Percentiles rank a stretch among this genome's conserved stretches.
These are phyloP conservation scores for Drosophila lacertosa DNA, from an alignment of 1,140 invertebrate genomes.

Conservation along the genomic window DNA sequence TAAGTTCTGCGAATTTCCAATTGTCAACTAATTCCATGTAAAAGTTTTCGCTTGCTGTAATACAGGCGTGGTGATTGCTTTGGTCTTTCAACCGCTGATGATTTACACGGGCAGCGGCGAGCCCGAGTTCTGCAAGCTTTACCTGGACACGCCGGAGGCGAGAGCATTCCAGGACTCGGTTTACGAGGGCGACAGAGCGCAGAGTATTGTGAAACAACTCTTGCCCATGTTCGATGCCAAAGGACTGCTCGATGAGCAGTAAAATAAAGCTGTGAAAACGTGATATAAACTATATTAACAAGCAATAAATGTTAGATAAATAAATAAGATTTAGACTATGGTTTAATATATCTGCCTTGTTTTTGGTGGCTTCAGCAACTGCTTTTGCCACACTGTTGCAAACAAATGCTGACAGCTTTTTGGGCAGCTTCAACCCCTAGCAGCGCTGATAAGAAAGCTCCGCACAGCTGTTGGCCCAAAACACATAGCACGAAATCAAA, in stretches of 20 bases:
- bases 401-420: conserved; percentile 52
- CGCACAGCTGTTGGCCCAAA: conserved; percentile 65
- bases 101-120: conserved; percentile 46
- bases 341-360: no score
- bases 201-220: conserved; percentile 28
- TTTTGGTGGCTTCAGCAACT: neutral
- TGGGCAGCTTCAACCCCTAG: conserved; percentile 50
- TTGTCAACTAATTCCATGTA: neutral
- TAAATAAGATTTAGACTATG: neutral
- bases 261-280: neutral
- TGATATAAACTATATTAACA: no score
- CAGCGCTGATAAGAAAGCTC: conserved; percentile 73
- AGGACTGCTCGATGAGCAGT: conserved; percentile 57
- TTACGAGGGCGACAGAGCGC: conserved; percentile 34
- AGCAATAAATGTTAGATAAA: neutral
- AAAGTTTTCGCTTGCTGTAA: neutral
- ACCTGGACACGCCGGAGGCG: conserved; percentile 34
- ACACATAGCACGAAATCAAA: conserved; percentile 60
- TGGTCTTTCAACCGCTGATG: conserved; percentile 51
- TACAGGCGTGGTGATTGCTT: conserved; percentile 29
- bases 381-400: conserved; percentile 43
- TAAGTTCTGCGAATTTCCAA: conserved; percentile 9
- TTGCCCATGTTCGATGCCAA: conserved; percentile 52
- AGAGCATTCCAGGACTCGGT: conserved; percentile 42
- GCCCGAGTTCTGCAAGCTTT: conserved; percentile 52